A percentile compares a stretch with the other conserved stretches of the same genome.
phyloP scores from a whole-genome alignment of 1,140 invertebrate species.

The Drosophila teissieri region DNA sequence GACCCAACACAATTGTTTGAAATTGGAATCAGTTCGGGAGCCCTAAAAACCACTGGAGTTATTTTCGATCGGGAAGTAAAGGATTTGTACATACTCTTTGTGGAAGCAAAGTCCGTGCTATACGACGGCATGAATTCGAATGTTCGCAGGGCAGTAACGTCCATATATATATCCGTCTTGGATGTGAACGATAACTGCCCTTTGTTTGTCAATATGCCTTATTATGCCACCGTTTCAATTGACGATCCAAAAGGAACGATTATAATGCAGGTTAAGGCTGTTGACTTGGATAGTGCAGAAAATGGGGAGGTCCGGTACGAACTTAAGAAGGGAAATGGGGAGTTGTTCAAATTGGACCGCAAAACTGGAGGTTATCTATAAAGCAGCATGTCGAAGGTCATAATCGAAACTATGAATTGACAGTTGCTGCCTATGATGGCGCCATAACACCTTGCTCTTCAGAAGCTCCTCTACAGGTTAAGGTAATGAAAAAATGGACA shows the following conservation, averaged over 20 bases:
- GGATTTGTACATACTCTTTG: slow-evolving; percentile 92
- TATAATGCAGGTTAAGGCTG: slow-evolving; percentile 93
- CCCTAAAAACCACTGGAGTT: slow-evolving; percentile 92
- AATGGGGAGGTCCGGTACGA: slow-evolving; percentile 96
- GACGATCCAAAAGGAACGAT: slow-evolving; percentile 91
- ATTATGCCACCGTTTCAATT: slow-evolving; percentile 94
- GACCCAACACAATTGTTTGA: slow-evolving; percentile 94
- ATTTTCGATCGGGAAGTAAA: slow-evolving; percentile 94
- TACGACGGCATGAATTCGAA: slow-evolving; percentile 87
- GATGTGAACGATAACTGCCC: slow-evolving; percentile 97
- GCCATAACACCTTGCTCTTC: slow-evolving; percentile 93
- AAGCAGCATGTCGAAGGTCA: slow-evolving; percentile 94
- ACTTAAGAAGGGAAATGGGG: slow-evolving; percentile 93
- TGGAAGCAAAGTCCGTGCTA: slow-evolving; percentile 89
- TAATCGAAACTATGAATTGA: slow-evolving; percentile 92
- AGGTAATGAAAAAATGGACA: slow-evolving; percentile 80
- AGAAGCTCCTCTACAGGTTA: slow-evolving; percentile 92
- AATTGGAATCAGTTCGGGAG: slow-evolving; percentile 95
- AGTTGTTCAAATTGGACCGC: slow-evolving; percentile 94
- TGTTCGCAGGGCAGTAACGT: slow-evolving; percentile 89
- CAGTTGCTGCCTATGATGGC: slow-evolving; percentile 95
- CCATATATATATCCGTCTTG: slow-evolving; percentile 92
- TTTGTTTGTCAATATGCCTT: slow-evolving; percentile 95
- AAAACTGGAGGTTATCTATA: slow-evolving; percentile 93
- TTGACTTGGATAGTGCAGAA: slow-evolving; percentile 94